Evolutionary conservation across 2,113 vertebrate genomes (phyloP), one percentile per base, ranked within the genome.

Genomic region (Ciconia maguari): DNA sequence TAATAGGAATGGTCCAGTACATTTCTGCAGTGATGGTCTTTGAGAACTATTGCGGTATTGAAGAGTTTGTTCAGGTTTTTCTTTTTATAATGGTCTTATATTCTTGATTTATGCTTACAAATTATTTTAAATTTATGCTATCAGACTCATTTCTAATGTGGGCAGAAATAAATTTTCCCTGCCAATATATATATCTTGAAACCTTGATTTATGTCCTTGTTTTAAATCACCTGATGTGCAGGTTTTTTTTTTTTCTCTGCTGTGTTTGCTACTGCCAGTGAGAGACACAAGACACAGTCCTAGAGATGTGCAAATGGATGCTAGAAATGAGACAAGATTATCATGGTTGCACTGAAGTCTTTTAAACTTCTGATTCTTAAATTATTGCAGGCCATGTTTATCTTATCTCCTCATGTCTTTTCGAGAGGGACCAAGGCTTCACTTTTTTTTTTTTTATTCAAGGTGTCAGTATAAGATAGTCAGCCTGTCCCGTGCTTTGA

Each of bases 1-100:
- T 21, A n/a, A 14, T 4, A 48, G 19, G 11, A 66, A 34, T 3
- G 3, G 14, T 3, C 20, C 10, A 7, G 7, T 41, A 5, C 3
- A 4, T 49, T 64, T 61, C 34, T 51, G 19, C n/a, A n/a, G 21
- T 1, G 3, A 13, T 9, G 2, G 5, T 25, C 26, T 81, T 29
- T 22, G 38, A 52, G 26, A 36, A 44, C 9, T 69, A 2, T 19
- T 77, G 61, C 2, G 4, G 5, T 62, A 51, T 55, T 83, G 42
- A 88, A 52, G 65, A 38, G 3, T 78, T 78, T 15, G 2, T 2
- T 54, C 2, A 11, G 4, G 19, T 69, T 89, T 60, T 13, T n/a
- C 3, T 42, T 52, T 91, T 83, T 49, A 6, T 29, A 30, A 68
- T 29, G 15, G 4, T 54, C 10, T 48, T 34, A 32, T 61, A n/a